phyloP scores from a whole-genome alignment of 2,797 vertebrate genomes.

The Dendrocincla tyrannina region DNA sequence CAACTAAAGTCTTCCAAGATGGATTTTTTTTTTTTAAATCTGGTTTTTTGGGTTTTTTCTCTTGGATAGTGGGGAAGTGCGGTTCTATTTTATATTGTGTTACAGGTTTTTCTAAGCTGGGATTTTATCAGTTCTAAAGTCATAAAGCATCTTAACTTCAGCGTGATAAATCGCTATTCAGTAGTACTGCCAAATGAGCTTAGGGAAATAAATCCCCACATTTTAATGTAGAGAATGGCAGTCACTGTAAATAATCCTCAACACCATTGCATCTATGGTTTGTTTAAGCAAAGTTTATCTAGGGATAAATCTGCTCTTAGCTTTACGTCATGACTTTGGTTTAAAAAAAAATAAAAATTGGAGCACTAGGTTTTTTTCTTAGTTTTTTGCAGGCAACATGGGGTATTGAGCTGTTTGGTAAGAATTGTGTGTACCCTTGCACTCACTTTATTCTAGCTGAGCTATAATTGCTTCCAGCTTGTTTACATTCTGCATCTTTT shows the following conservation, averaged over 20 bases:
- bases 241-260: constrained; percentile 23
- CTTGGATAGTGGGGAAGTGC: not conserved
- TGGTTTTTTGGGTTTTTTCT: not conserved
- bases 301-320: not conserved
- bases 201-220: constrained; percentile 21
- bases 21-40: not conserved
- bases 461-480: not conserved
- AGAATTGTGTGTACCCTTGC: not conserved
- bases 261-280: not conserved
- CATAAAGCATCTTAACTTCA: constrained; percentile 41
- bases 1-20: not conserved
- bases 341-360: not conserved
- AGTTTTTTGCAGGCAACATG: not conserved
- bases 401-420: not conserved
- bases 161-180: constrained; percentile 1
- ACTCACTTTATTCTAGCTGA: not conserved
- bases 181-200: constrained; percentile 29
- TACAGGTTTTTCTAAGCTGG: not conserved
- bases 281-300: not conserved
- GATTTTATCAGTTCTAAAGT: constrained; percentile 16
- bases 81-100: not conserved
- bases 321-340: not conserved
- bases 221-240: constrained; percentile 15
- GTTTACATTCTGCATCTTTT: not conserved
- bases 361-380: not conserved